Evolutionary conservation across 2,113 vertebrate species (phyloP).

Genomic region (human): GRCh38 chr16:80826501-80827000

Average conservation of each 20-base stretch:
- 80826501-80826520: constrained; percentile 14
- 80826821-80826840: neutral
- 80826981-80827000: neutral
- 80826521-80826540: neutral
- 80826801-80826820: neutral
- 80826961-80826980: neutral
- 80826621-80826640: neutral
- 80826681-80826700: neutral
- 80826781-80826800: neutral
- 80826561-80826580: neutral
- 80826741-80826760: neutral
- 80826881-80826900: neutral
- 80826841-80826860: neutral
- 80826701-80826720: neutral
- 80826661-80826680: neutral
- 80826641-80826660: neutral
- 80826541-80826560: neutral
- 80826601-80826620: neutral
- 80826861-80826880: neutral
- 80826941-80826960: neutral
- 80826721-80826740: neutral
- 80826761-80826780: neutral
- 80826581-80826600: neutral
- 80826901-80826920: neutral
- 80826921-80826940: neutral